phyloP scores from a whole-genome alignment of 1,140 invertebrate species.

The Drosophila nigromelanica region DNA sequence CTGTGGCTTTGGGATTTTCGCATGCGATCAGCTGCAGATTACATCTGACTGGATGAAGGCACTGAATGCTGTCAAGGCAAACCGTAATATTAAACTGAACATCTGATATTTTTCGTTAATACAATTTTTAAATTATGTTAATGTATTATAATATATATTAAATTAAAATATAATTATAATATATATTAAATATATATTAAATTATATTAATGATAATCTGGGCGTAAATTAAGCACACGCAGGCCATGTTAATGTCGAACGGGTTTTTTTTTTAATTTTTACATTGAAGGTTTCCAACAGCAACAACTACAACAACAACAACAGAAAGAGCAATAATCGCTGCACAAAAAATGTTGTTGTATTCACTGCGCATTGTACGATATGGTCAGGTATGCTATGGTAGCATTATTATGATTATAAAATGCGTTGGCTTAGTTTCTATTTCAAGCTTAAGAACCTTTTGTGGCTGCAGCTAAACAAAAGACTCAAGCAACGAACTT shows the following conservation, averaged over 20 bases:
- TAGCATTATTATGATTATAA: conserved; percentile 37
- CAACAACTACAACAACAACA: conserved; percentile 7
- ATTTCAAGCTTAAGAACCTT: conserved; percentile 70
- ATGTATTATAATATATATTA: no score
- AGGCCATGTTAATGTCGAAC: conserved; percentile 52
- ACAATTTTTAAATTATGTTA: conserved; percentile 77
- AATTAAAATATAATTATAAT: no score
- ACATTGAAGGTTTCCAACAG: conserved; percentile 53
- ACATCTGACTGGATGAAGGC: conserved; percentile 22
- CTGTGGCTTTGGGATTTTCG: conserved; percentile 11
- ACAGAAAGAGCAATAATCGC: conserved; percentile 14
- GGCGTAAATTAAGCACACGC: conserved; percentile 77
- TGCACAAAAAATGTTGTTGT: conserved; percentile 17
- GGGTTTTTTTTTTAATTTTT: conserved; percentile 44
- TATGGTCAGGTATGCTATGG: conserved; percentile 20
- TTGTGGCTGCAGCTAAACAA: conserved; percentile 67
- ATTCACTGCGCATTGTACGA: conserved; percentile 39
- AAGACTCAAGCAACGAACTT: conserved; percentile 78
- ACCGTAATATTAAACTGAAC: conserved; percentile 22
- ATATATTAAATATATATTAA: no score
- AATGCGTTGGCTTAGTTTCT: conserved; percentile 66
- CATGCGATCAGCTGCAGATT: conserved; percentile 28
- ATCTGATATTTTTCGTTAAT: conserved; percentile 60
- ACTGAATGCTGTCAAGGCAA: conserved; percentile 36
- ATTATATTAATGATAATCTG: conserved; percentile 75